Percentiles rank a stretch among this genome's conserved stretches.
These are phyloP conservation scores for Zaprionus ghesquierei DNA, from an alignment of 1,140 invertebrate genomes.

Conservation along the genomic window DNA sequence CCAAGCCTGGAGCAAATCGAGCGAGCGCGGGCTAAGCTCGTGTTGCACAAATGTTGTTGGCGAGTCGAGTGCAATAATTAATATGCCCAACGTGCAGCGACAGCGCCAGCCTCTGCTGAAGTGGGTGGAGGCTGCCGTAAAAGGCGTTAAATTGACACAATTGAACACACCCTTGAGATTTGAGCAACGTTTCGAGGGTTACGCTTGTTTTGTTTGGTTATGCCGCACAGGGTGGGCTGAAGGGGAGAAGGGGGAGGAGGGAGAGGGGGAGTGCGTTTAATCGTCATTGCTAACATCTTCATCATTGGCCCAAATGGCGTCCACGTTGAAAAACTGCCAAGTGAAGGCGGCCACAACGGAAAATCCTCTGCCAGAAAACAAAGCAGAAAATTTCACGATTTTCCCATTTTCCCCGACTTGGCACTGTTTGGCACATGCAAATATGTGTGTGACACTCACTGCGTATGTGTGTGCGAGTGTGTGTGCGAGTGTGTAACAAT, in stretches of 20 bases:
- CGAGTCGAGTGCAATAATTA: slow-evolving; percentile 66
- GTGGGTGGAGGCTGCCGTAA: slow-evolving; percentile 46
- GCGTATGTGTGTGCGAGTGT: background rate
- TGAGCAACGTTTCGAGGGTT: slow-evolving; percentile 36
- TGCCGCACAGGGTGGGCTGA: background rate
- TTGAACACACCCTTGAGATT: slow-evolving; percentile 81
- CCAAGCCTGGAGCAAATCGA: slow-evolving; percentile 46
- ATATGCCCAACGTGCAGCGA: slow-evolving; percentile 69
- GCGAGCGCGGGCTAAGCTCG: slow-evolving; percentile 50
- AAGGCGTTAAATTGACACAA: slow-evolving; percentile 82
- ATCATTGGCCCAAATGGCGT: slow-evolving; percentile 45
- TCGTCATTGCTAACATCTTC: slow-evolving; percentile 76
- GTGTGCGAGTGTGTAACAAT: slow-evolving; percentile 39
- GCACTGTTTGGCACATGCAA: slow-evolving; percentile 59
- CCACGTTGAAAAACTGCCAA: slow-evolving; percentile 47
- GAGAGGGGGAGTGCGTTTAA: slow-evolving; percentile 58
- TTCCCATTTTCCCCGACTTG: slow-evolving; percentile 10
- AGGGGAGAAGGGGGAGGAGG: background rate
- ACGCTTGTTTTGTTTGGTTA: slow-evolving; percentile 7
- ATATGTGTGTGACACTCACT: too few relatives aligned
- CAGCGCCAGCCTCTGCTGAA: slow-evolving; percentile 7
- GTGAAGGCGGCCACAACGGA: slow-evolving; percentile 23
- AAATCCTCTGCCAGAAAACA: slow-evolving; percentile 13
- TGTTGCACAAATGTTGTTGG: slow-evolving; percentile 20
- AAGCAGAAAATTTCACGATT: background rate